Conservation (phyloP, 37 sponge, comb jelly and placozoan genomes). For the Ianthella basta region DNA sequence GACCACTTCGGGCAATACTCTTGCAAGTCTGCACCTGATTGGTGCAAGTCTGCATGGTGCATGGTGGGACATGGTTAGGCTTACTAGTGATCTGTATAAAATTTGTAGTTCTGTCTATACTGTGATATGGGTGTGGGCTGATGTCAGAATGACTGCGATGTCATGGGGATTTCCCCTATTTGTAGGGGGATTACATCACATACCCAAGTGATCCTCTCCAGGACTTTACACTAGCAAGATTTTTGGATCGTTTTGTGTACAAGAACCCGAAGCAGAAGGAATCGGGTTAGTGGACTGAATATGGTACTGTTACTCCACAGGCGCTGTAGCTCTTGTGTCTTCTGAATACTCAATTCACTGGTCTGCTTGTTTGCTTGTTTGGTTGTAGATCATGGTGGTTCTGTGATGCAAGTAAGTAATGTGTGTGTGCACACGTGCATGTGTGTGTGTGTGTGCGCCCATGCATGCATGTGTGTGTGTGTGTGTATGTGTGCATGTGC, state of each 20-base stretch:
- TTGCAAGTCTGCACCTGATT: not conserved
- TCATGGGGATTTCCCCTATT: not conserved
- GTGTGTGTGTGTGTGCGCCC: too few relatives aligned
- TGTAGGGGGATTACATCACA: slow-evolving; percentile 62
- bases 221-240: slow-evolving; percentile 91
- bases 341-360: slow-evolving; percentile 5
- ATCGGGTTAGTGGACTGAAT: slow-evolving; percentile 40
- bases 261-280: slow-evolving; percentile 92
- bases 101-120: not conserved
- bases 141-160: not conserved
- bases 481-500: too few relatives aligned
- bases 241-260: slow-evolving; percentile 94
- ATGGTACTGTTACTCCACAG: not conserved
- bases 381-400: slow-evolving; percentile 88
- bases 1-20: not conserved
- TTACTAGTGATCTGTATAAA: too few relatives aligned
- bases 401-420: slow-evolving; percentile 84
- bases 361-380: not conserved
- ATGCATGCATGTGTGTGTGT: too few relatives aligned
- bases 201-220: slow-evolving; percentile 91
- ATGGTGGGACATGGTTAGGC: not conserved
- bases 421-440: not conserved
- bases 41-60: not conserved
- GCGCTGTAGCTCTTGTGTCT: not conserved
- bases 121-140: not conserved